These are phyloP conservation scores for Trichogramma evanescens DNA, from an alignment of 2,888 invertebrate species.

Conservation along the genomic window DNA sequence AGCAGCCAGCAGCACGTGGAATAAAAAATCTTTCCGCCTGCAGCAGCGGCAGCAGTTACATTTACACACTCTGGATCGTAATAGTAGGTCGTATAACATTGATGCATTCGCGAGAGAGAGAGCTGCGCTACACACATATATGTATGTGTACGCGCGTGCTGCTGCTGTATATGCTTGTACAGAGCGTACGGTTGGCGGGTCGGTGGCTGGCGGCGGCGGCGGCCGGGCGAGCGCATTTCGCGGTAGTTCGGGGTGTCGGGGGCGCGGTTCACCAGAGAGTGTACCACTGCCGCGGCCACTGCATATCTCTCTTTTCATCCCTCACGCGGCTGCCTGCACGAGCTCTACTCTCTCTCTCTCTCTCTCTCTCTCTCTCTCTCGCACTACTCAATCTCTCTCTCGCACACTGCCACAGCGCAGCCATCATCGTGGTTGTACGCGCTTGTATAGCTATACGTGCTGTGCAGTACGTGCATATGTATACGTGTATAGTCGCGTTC, in stretches of 20 bases:
- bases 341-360: constrained; percentile 3
- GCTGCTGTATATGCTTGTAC: constrained; percentile 9
- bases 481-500: too few relatives aligned
- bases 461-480: too few relatives aligned
- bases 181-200: constrained; percentile 23
- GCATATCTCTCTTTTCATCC: constrained; percentile 6
- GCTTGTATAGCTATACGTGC: too few relatives aligned
- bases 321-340: not conserved
- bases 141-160: too few relatives aligned
- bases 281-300: constrained; percentile 31
- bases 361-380: too few relatives aligned
- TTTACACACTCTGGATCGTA: too few relatives aligned
- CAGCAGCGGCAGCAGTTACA: too few relatives aligned
- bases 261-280: constrained; percentile 43
- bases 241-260: constrained; percentile 44
- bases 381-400: too few relatives aligned
- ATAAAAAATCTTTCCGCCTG: too few relatives aligned
- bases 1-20: not conserved
- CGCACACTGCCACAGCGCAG: not conserved
- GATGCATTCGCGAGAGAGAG: too few relatives aligned
- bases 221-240: constrained; percentile 29
- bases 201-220: constrained; percentile 8
- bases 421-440: not conserved
- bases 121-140: too few relatives aligned
- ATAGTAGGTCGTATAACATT: too few relatives aligned